phyloP scores from a whole-genome alignment of 2,797 vertebrate species.

The Nothura maculosa region DNA sequence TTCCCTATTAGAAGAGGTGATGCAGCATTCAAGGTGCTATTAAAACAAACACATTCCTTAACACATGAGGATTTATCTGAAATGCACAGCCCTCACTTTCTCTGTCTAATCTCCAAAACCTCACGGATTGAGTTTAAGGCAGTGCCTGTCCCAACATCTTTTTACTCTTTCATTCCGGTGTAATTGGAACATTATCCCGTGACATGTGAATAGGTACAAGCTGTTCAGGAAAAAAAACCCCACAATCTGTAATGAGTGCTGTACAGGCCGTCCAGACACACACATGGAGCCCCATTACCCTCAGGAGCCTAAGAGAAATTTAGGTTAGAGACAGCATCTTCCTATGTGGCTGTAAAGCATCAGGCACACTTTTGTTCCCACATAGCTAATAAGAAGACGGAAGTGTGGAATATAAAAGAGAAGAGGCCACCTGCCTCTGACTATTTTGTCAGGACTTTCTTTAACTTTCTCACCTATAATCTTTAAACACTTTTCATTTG shows the following conservation, averaged over 20 bases:
- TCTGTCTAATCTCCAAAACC: background rate
- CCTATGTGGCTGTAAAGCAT: background rate
- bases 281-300: background rate
- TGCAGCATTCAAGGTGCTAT: conserved; percentile 56
- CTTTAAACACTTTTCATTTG: background rate
- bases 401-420: conserved; percentile 1
- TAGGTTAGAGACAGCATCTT: background rate
- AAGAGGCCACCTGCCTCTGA: background rate
- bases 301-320: background rate
- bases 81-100: conserved; percentile 3
- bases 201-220: conserved; percentile 18
- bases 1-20: conserved; percentile 78
- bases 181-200: conserved; percentile 34
- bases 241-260: background rate
- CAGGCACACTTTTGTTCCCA: conserved; percentile 21
- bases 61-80: conserved; percentile 54
- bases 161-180: background rate
- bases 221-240: background rate
- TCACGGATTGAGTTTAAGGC: background rate
- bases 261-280: background rate
- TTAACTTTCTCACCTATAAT: background rate
- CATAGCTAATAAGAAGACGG: background rate
- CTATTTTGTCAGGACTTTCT: background rate
- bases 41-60: conserved; percentile 63
- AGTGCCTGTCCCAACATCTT: background rate